These are phyloP conservation scores for Thomomys bottae DNA, from an alignment of 2,113 vertebrate species.

Conservation along the genomic window DNA sequence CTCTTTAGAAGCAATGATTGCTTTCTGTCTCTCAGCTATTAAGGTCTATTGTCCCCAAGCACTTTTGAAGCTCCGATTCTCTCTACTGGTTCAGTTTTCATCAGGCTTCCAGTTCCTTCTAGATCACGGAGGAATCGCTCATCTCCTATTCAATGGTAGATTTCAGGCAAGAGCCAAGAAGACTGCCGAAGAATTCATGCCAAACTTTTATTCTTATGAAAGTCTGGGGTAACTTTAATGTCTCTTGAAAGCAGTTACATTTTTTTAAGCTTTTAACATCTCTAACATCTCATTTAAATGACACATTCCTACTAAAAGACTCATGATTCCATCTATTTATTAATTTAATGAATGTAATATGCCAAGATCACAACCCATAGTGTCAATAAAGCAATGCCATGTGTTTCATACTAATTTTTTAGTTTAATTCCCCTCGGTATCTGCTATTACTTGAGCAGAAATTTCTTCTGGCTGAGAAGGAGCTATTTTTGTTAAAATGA, in stretches of 20 bases:
- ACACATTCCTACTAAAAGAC: neutral
- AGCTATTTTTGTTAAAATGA: conserved; percentile 23
- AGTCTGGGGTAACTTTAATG: conserved; percentile 21
- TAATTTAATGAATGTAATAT: conserved; percentile 32
- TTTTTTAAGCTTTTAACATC: conserved; percentile 61
- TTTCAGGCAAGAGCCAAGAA: conserved; percentile 31
- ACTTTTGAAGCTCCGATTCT: neutral
- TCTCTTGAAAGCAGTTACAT: conserved; percentile 10
- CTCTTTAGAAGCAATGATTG: neutral
- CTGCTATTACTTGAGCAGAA: neutral
- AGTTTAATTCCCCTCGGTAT: neutral
- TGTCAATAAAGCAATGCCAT: neutral
- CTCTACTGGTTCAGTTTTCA: neutral
- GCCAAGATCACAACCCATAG: neutral
- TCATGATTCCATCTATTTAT: conserved; percentile 21
- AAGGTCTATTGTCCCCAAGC: neutral
- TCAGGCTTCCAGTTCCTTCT: neutral
- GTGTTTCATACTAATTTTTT: neutral
- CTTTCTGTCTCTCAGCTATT: neutral
- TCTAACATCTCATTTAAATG: conserved; percentile 57
- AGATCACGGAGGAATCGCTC: neutral
- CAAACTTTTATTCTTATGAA: conserved; percentile 44
- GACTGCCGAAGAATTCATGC: conserved; percentile 39
- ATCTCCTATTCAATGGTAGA: neutral
- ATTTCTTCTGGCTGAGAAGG: conserved; percentile 40